Conservation (phyloP, 1,140 invertebrate genomes). For the Cyclina sinensis region DNA sequence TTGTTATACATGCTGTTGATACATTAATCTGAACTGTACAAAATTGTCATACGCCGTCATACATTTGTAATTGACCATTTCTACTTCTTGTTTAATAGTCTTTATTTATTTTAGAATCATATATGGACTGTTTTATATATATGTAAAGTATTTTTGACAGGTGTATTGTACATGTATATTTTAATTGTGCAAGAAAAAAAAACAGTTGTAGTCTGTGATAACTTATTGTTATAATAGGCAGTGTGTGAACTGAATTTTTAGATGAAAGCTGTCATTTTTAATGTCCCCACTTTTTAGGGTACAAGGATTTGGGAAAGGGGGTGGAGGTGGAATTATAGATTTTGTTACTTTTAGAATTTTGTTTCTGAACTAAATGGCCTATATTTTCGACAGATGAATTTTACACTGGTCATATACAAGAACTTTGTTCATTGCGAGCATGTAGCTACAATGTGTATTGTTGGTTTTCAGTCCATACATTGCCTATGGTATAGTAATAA, state of each 20-base stretch:
- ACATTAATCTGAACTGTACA: background rate
- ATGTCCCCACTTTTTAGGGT: too few species aligned
- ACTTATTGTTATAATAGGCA: background rate
- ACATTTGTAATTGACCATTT: slow-evolving; percentile 36
- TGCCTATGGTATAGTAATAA: background rate
- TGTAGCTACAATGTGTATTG: too few species aligned
- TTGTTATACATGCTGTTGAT: background rate
- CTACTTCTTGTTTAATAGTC: slow-evolving; percentile 31
- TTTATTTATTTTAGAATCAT: slow-evolving; percentile 60
- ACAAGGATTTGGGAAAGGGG: too few species aligned
- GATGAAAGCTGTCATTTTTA: too few species aligned
- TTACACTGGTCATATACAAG: too few species aligned
- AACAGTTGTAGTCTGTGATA: slow-evolving; percentile 47
- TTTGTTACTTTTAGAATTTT: too few species aligned
- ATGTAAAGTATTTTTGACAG: slow-evolving; percentile 24
- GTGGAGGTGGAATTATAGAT: too few species aligned
- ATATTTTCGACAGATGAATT: too few species aligned
- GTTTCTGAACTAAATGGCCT: too few species aligned
- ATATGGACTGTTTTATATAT: slow-evolving; percentile 59
- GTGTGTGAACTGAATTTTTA: slow-evolving; percentile 8
- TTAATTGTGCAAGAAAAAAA: slow-evolving; percentile 25
- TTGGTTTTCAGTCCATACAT: background rate
- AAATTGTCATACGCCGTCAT: background rate
- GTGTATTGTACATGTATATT: slow-evolving; percentile 45
- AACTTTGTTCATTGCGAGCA: too few species aligned